Conservation (phyloP, 2,113 vertebrate genomes). For the Drymodes brunneopygia region DNA sequence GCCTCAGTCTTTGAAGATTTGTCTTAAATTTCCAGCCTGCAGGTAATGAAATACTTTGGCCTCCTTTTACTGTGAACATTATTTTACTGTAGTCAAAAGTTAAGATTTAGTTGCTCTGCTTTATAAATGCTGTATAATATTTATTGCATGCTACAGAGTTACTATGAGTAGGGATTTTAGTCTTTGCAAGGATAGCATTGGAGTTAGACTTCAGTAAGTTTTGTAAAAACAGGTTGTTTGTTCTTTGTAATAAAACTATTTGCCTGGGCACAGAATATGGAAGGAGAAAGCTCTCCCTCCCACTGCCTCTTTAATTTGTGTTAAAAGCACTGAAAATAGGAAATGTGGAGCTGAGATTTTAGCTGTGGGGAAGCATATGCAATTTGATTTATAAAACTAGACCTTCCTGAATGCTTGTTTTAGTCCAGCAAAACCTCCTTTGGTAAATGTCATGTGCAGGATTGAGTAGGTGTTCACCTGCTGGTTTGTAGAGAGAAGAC, state of each 20-base stretch:
- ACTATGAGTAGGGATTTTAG: not conserved
- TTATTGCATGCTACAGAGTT: not conserved
- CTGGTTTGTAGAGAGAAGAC: not conserved
- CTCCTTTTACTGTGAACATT: not conserved
- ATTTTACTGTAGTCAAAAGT: not conserved
- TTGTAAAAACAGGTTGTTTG: not conserved
- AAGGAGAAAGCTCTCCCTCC: not conserved
- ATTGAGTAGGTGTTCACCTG: not conserved
- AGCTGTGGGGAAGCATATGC: not conserved
- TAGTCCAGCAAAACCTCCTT: not conserved
- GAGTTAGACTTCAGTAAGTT: not conserved
- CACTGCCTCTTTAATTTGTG: not conserved
- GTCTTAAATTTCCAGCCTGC: not conserved
- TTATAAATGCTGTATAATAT: not conserved
- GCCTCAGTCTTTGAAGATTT: not conserved
- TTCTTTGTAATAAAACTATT: not conserved
- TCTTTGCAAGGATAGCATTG: not conserved
- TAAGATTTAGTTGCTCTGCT: not conserved
- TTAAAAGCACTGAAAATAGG: not conserved
- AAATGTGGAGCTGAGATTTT: not conserved
- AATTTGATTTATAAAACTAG: not conserved
- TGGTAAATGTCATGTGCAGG: not conserved
- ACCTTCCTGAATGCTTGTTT: not conserved
- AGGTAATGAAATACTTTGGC: not conserved
- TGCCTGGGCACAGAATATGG: not conserved